phyloP scores from a whole-genome alignment of 1,140 invertebrate genomes.

The Monomorium pharaonis region DNA sequence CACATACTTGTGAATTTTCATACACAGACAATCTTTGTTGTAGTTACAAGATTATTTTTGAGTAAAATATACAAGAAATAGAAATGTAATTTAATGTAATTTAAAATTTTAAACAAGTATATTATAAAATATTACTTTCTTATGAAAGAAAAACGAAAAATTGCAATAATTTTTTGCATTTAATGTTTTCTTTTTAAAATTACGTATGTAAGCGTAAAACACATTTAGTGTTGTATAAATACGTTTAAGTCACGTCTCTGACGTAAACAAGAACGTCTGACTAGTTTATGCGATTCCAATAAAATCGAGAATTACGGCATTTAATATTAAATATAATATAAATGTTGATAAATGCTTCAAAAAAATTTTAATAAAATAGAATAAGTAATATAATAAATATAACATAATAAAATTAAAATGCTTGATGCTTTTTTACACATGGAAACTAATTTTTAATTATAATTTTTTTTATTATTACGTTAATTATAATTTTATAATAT shows the following conservation, averaged over 20 bases:
- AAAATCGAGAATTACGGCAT: background rate
- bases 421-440: background rate
- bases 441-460: background rate
- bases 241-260: background rate
- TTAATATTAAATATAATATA: background rate
- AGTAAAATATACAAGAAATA: too few species aligned
- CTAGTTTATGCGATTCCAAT: background rate
- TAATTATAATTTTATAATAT: background rate
- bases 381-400: too few species aligned
- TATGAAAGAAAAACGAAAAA: too few species aligned
- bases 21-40: too few species aligned
- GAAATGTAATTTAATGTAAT: too few species aligned
- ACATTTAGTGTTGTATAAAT: background rate
- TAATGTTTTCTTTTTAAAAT: background rate
- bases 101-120: too few species aligned
- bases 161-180: background rate
- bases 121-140: too few species aligned
- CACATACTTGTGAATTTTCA: too few species aligned
- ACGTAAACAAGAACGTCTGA: background rate
- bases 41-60: too few species aligned
- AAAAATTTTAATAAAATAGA: background rate
- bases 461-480: background rate
- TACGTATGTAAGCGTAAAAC: background rate
- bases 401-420: too few species aligned
- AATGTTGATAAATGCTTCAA: background rate